Conservation (phyloP, 2,113 vertebrate genomes). For the Neogale vison region DNA sequence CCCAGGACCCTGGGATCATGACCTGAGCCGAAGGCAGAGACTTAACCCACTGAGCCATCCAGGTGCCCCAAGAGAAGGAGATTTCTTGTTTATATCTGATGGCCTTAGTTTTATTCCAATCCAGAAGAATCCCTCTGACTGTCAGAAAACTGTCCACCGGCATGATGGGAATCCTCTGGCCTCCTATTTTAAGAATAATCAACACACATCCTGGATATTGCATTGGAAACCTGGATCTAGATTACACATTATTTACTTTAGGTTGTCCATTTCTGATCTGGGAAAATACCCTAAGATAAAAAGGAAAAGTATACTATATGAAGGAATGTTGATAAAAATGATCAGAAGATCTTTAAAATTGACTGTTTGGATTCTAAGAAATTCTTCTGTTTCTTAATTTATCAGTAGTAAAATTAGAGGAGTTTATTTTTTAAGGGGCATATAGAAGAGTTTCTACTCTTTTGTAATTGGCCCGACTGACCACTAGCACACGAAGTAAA, state of each 20-base stretch:
- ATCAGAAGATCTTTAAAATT: not conserved
- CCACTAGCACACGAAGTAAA: not conserved
- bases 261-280: not conserved
- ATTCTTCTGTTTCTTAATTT: not conserved
- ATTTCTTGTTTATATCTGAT: not conserved
- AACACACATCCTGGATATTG: not conserved
- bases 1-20: no score
- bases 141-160: not conserved
- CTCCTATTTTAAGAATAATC: not conserved
- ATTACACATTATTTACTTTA: not conserved
- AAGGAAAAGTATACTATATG: not conserved
- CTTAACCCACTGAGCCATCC: no score
- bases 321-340: not conserved
- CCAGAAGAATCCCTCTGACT: not conserved
- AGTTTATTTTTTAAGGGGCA: not conserved
- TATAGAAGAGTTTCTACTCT: not conserved
- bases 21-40: no score
- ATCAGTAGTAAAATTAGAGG: not conserved
- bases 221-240: not conserved
- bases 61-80: not conserved
- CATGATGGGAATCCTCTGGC: not conserved
- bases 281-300: not conserved
- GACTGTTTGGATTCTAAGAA: not conserved
- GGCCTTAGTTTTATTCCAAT: not conserved
- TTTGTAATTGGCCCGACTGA: not conserved